Percentiles rank a stretch among this genome's conserved stretches.
Evolutionary conservation across 2,113 vertebrate genomes (phyloP).

Genomic region (Alligator mississippiensis): DNA sequence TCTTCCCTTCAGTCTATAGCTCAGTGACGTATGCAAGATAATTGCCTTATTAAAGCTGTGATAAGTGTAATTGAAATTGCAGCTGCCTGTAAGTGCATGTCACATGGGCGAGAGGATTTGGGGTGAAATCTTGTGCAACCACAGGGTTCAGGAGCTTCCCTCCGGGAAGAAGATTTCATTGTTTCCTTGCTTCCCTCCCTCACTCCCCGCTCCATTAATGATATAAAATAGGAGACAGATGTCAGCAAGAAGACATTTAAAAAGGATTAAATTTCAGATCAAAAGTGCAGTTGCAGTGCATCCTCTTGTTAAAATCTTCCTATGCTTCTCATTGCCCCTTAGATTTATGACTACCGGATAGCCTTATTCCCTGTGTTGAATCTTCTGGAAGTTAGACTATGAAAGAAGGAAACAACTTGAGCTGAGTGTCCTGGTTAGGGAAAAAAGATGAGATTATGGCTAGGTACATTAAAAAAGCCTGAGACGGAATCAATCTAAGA

Average conservation of each 20-base stretch:
- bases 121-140: fast-evolving
- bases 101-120: background rate
- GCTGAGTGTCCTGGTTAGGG: background rate
- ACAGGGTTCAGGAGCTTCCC: background rate
- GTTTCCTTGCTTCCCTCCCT: fast-evolving
- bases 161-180: background rate
- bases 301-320: background rate
- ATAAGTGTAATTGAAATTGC: fast-evolving
- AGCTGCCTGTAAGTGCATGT: background rate
- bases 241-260: background rate
- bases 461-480: too few species aligned
- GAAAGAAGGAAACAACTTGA: background rate
- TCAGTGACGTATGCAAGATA: background rate
- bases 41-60: background rate
- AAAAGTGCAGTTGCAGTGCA: background rate
- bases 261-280: background rate
- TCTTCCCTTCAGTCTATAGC: background rate
- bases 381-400: background rate
- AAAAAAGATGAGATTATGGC: too few species aligned
- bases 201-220: background rate
- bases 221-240: background rate
- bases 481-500: too few species aligned
- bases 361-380: fast-evolving
- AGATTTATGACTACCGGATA: background rate
- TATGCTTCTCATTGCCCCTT: background rate